Evolutionary conservation across 2,113 vertebrate species (phyloP).

Genomic region (Clarias magur): DNA sequence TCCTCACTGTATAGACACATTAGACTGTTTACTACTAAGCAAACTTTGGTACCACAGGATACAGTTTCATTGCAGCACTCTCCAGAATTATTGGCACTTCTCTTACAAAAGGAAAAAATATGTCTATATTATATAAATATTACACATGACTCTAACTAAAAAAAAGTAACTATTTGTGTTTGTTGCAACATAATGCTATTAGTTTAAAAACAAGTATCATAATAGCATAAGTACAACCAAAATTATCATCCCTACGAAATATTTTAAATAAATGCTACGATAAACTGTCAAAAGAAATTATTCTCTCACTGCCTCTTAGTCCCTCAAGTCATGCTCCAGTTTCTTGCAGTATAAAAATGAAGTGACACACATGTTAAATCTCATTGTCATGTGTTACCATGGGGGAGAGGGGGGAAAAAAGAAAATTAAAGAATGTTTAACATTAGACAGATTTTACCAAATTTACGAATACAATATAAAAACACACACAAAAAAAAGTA

Average conservation of each 20-base stretch:
- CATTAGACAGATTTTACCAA: neutral
- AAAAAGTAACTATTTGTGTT: neutral
- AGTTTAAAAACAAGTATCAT: too few species aligned
- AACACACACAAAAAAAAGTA: neutral
- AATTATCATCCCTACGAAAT: neutral
- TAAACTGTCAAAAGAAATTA: neutral
- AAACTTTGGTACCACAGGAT: neutral
- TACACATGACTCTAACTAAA: neutral
- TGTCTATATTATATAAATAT: too few species aligned
- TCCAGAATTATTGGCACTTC: neutral
- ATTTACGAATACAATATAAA: neutral
- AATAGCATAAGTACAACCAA: too few species aligned
- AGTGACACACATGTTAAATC: neutral
- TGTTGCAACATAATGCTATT: neutral
- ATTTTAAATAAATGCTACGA: neutral
- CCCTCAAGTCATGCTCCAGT: neutral
- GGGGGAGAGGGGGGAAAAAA: neutral
- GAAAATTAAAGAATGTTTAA: neutral
- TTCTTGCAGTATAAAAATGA: neutral
- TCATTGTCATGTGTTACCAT: neutral
- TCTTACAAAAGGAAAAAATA: neutral
- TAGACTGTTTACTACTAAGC: conserved; percentile 17
- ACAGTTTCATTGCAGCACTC: neutral
- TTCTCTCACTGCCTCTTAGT: neutral
- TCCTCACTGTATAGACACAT: conserved; percentile 9